Base-by-base conservation (phyloP, 2,797 vertebrate genomes). In the Bovichtus variegatus region DNA sequence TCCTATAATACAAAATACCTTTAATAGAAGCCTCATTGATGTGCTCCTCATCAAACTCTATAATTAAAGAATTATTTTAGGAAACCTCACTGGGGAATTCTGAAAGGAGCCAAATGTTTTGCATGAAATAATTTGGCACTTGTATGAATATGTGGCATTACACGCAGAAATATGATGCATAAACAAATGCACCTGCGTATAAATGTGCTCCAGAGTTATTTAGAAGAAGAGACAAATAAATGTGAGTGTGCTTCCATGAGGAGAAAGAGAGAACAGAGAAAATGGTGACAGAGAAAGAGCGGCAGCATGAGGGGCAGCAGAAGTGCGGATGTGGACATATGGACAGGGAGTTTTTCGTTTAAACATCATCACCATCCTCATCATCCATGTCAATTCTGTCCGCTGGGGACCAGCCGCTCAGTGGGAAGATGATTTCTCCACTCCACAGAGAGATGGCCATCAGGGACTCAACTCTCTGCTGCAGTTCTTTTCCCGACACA, bases 301-400 rank as follows among this genome's bases (percentile, higher is more conserved):
- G 38, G 44, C 55, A 63, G 62, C 19, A 63, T 55, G 67, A 49
- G 68, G 75, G 11, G 55, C 34, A 70, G 59, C 38, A 70, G 71
- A 75, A 74, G 58, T 66, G 77, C 23, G 71, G 73, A 51, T 86
- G 67, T 87, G 87, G 91, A 93, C 93, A 93, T 90, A 93, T 91
- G 92, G 94, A 92, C 87, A 71, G 82, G 82, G 79, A 88, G 55
- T 74, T 81, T 65, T 78, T 71, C 70, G 15, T 93, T 92, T 87
- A 90, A 91, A 94, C 90, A 90, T 91, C 90, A 93, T 93, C 92
- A 91, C 89, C 82, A 58, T 93, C 87, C 91, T 93, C 93, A 92
- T 94, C 93, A 94, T 92, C 90, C 89, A 93, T 93, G 89, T 93
- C 90, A 93, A 84, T 82, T 77, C 74, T 79, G 68, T 83, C 86